Evolutionary conservation across 1,140 invertebrate genomes (phyloP).

Genomic region (Saccostrea glomerata): DNA sequence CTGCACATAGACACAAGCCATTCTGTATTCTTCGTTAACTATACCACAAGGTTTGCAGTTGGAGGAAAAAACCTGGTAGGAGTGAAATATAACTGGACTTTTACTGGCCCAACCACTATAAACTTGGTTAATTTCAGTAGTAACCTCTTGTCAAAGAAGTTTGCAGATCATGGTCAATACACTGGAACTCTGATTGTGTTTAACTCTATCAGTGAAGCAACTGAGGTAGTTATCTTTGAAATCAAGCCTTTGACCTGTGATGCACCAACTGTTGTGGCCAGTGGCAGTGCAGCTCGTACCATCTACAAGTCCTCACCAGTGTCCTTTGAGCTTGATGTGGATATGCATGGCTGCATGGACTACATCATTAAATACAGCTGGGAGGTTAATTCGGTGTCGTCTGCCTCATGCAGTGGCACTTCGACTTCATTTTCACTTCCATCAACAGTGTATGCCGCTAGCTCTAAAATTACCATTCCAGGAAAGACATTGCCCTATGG

Average conservation of each 20-base stretch:
- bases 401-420: conserved; percentile 43
- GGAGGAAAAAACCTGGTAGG: conserved; percentile 57
- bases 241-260: conserved; percentile 65
- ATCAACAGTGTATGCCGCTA: conserved; percentile 44
- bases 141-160: conserved; percentile 51
- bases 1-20: conserved; percentile 40
- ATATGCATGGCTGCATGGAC: conserved; percentile 58
- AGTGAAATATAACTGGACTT: conserved; percentile 62
- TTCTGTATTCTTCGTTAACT: conserved; percentile 58
- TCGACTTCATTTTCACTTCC: conserved; percentile 39
- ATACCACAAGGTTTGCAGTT: conserved; percentile 58
- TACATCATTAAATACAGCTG: conserved; percentile 66
- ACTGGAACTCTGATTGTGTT: conserved; percentile 54
- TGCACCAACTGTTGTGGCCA: conserved; percentile 56
- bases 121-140: conserved; percentile 39
- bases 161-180: conserved; percentile 56
- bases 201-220: conserved; percentile 60
- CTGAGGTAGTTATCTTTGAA: conserved; percentile 51
- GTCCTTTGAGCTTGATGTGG: conserved; percentile 64
- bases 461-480: conserved; percentile 52
- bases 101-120: conserved; percentile 55
- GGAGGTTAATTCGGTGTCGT: conserved; percentile 58
- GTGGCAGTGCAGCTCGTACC: conserved; percentile 50
- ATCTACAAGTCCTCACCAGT: conserved; percentile 57
- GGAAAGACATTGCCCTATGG: conserved; percentile 51